phyloP scores from a whole-genome alignment of 2,888 invertebrate genomes.

The Tinea trinotella region DNA sequence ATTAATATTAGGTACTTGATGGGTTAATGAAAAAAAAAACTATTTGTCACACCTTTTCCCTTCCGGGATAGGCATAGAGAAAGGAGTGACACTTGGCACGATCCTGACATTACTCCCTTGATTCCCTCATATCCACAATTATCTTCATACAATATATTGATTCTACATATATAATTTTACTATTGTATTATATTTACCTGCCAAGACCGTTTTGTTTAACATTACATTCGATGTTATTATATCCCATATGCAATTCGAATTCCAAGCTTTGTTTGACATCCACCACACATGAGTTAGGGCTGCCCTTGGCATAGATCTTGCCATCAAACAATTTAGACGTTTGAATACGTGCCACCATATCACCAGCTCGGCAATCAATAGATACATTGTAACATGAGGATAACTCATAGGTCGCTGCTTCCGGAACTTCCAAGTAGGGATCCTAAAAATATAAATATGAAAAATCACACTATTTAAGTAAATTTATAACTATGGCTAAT shows the following conservation, averaged over 20 bases:
- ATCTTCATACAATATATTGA: too few relatives aligned
- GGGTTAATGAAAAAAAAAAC: too few relatives aligned
- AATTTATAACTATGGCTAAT: neutral
- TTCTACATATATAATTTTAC: too few relatives aligned
- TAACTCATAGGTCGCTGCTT: constrained; percentile 92
- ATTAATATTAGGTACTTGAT: too few relatives aligned
- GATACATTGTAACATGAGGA: constrained; percentile 96
- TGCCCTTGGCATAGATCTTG: constrained; percentile 95
- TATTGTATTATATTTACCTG: constrained; percentile 55
- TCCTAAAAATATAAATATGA: constrained; percentile 69
- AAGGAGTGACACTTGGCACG: too few relatives aligned
- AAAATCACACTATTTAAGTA: too few relatives aligned
- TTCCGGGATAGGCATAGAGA: too few relatives aligned
- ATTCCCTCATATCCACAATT: too few relatives aligned
- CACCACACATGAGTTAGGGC: constrained; percentile 92
- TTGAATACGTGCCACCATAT: constrained; percentile 93
- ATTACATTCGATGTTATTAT: constrained; percentile 93
- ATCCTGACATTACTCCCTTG: too few relatives aligned
- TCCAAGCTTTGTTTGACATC: constrained; percentile 91
- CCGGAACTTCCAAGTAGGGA: constrained; percentile 91
- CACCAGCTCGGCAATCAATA: constrained; percentile 91
- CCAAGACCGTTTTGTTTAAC: constrained; percentile 91
- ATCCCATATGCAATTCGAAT: constrained; percentile 93
- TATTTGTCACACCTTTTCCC: too few relatives aligned
- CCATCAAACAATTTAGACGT: constrained; percentile 94